These are phyloP conservation scores for Anthonomus grandis DNA, from an alignment of 1,140 invertebrate species.

Conservation along the genomic window DNA sequence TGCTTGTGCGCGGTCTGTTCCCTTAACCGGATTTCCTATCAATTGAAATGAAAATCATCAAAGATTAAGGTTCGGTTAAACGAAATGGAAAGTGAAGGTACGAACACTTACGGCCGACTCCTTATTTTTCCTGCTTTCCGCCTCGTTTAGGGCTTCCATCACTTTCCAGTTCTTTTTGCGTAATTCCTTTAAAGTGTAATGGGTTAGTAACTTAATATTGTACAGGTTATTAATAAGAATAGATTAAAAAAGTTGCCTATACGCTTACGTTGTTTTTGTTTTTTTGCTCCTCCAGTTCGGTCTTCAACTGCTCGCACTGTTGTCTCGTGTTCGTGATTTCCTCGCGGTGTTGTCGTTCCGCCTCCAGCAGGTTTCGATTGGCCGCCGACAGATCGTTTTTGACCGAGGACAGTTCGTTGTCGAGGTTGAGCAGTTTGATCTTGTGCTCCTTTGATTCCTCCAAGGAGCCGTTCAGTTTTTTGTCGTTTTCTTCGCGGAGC, in stretches of 20 bases:
- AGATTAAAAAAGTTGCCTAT: slow-evolving; percentile 30
- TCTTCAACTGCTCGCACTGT: slow-evolving; percentile 46
- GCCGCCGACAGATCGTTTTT: slow-evolving; percentile 24
- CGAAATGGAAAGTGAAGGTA: slow-evolving; percentile 40
- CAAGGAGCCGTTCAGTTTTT: slow-evolving; percentile 31
- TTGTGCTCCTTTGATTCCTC: slow-evolving; percentile 40
- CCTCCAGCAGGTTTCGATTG: slow-evolving; percentile 35
- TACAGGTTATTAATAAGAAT: slow-evolving; percentile 20
- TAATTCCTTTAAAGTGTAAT: slow-evolving; percentile 61
- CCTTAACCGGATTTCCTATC: too few species aligned
- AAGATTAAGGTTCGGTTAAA: background rate
- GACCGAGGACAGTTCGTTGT: slow-evolving; percentile 38
- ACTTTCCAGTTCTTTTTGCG: slow-evolving; percentile 84
- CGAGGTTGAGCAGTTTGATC: slow-evolving; percentile 40
- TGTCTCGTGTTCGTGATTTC: slow-evolving; percentile 31
- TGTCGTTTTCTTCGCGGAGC: slow-evolving; percentile 34
- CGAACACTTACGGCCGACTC: slow-evolving; percentile 31
- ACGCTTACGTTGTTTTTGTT: slow-evolving; percentile 78
- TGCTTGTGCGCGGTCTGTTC: slow-evolving; percentile 57
- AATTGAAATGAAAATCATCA: too few species aligned
- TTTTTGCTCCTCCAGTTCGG: slow-evolving; percentile 64
- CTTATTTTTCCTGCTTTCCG: slow-evolving; percentile 45
- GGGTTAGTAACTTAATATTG: slow-evolving; percentile 14
- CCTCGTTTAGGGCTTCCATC: slow-evolving; percentile 77
- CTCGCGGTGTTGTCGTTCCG: slow-evolving; percentile 44